Evolutionary conservation across 1,140 invertebrate species (phyloP), one percentile per base, ranked within the genome.

Genomic region (Drosophila bipectinata): DNA sequence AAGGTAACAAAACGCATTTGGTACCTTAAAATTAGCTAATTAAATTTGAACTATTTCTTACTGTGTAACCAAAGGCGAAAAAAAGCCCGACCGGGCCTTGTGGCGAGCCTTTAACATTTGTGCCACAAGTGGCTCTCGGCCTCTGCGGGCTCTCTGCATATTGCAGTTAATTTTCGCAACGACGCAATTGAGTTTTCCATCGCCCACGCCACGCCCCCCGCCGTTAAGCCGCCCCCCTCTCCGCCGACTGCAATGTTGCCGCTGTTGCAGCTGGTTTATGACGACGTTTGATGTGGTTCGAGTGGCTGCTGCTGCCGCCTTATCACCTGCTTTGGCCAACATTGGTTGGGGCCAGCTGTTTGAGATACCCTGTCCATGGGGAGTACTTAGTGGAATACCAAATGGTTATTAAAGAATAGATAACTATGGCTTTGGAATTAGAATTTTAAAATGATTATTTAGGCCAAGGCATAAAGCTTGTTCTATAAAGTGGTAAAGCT

Each of bases 161-260:
- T 75, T 78, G 81, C 63, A 81, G 82, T 66, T 85, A 87, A 85
- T 87, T 85, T 85, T 87, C 45, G 82, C 77, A 81, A 85, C 81
- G 68, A 85, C 74, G 82, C 82, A 85, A 85, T 85, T 77, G 73
- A 81, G 73, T 62, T 63, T 55, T 55, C 57, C 61, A 75, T 39
- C 72, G 59, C 61, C 63, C 67, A 84, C 79, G 77, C 82, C 82
- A 85, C 81, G 82, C 77, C 62, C 53, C 53, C 76, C 67, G 61
- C 72, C 63, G 41, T 37, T 37, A 37, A 37, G 12, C 34, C 34
- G 34, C 34, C 34, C 78, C 49, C 28, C 39, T 10, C 8, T 9
- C 14, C 15, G 2, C 41, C 41, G 41, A 14, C n/a, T 7, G n/a
- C 41, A 15, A 39, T 12, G 44, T 47, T 21, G 59, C 39, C 34